phyloP scores from a whole-genome alignment of 2,888 invertebrate species.

The Aphodius sticticus region DNA sequence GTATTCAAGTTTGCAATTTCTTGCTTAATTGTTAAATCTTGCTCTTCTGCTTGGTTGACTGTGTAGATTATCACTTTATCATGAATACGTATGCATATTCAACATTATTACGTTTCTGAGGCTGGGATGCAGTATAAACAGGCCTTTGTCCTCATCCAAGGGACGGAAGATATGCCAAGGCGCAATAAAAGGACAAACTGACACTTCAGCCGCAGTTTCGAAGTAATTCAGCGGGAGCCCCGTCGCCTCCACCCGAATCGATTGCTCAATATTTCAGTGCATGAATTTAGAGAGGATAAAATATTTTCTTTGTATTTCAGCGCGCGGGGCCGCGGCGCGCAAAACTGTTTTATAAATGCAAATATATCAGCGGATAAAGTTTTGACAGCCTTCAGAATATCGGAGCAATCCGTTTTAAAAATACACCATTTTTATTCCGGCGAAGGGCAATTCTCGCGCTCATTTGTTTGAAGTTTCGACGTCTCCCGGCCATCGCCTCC shows the following conservation, averaged over 20 bases:
- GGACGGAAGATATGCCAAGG: neutral
- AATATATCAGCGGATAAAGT: conserved; percentile 22
- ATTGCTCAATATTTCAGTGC: conserved; percentile 25
- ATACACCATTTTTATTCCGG: neutral
- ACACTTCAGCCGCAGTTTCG: neutral
- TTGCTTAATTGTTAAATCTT: too few species aligned
- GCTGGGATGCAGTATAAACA: too few species aligned
- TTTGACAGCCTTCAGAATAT: conserved; percentile 21
- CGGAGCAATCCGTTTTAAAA: conserved; percentile 13
- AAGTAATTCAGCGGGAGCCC: neutral
- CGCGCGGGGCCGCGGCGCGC: neutral
- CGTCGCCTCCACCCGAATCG: conserved; percentile 8
- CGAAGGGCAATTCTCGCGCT: conserved; percentile 4
- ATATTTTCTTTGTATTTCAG: conserved; percentile 24
- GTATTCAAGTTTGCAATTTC: too few species aligned
- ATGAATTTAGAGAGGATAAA: conserved; percentile 25
- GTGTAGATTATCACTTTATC: too few species aligned
- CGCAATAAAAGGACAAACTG: neutral
- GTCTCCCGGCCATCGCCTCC: conserved; percentile 4
- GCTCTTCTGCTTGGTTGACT: too few species aligned
- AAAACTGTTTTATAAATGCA: conserved; percentile 17
- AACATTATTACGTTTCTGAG: too few species aligned
- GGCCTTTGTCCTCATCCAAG: too few species aligned
- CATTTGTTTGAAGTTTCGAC: conserved; percentile 4
- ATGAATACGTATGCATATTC: too few species aligned